A percentile compares a stretch with the other conserved stretches of the same genome.
Evolutionary conservation across 2,888 invertebrate species (phyloP).

Genomic region (Disparrhopalites patrizii): DNA sequence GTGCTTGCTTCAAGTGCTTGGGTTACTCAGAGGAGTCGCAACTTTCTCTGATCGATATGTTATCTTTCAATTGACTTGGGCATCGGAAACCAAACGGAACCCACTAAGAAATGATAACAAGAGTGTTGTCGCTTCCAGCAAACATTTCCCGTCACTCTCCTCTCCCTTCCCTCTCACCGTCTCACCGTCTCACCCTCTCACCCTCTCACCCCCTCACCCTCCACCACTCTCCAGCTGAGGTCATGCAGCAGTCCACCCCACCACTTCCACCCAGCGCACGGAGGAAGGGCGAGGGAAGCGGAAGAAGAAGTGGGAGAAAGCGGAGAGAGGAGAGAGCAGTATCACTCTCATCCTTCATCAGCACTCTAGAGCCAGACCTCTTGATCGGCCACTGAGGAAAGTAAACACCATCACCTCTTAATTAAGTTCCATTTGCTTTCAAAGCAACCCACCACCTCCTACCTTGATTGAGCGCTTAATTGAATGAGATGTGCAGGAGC

Average conservation of each 20-base stretch:
- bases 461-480: too few relatives aligned
- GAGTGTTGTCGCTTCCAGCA: constrained; percentile 20
- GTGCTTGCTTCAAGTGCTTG: too few relatives aligned
- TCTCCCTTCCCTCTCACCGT: not conserved
- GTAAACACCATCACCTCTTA: too few relatives aligned
- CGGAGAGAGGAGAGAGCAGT: not conserved
- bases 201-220: not conserved
- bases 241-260: not conserved
- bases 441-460: too few relatives aligned
- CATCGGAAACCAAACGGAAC: constrained; percentile 24
- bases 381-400: too few relatives aligned
- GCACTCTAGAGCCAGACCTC: too few relatives aligned
- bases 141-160: too few relatives aligned
- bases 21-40: not conserved
- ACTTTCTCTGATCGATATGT: constrained; percentile 32
- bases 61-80: constrained; percentile 33
- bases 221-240: not conserved
- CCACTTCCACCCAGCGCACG: not conserved
- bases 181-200: not conserved
- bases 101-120: constrained; percentile 29
- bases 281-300: too few relatives aligned
- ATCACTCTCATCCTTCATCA: not conserved
- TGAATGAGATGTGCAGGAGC: too few relatives aligned
- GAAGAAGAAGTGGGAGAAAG: not conserved
- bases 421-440: too few relatives aligned